Evolutionary conservation across 1,140 invertebrate species (phyloP).

Genomic region (Drosophila pseudoananassae): DNA sequence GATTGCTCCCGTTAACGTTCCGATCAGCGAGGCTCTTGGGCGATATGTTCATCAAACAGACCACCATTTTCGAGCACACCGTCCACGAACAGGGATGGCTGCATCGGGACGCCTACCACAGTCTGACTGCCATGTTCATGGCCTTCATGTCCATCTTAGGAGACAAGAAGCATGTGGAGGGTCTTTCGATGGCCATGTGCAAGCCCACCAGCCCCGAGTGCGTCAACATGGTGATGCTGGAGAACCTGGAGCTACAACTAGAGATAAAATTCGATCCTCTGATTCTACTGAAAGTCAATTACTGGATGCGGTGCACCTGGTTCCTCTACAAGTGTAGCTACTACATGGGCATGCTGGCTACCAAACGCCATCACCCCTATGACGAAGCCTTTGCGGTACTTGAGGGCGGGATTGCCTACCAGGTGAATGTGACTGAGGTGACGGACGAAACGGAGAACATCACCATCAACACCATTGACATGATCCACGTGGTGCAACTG

Average conservation of each 20-base stretch:
- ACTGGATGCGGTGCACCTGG: constrained; percentile 29
- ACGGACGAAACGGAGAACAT: background rate
- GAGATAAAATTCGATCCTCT: constrained; percentile 7
- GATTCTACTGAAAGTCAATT: constrained; percentile 10
- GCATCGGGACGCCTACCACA: constrained; percentile 17
- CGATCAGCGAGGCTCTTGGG: background rate
- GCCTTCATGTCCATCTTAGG: constrained; percentile 8
- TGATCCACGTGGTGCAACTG: background rate
- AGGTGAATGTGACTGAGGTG: constrained; percentile 21
- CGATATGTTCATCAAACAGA: constrained; percentile 2
- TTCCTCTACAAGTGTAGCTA: constrained; percentile 27
- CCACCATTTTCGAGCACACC: background rate
- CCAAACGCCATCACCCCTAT: background rate
- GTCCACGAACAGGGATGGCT: background rate
- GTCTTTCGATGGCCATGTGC: constrained; percentile 26
- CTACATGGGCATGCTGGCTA: constrained; percentile 28
- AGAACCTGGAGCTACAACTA: background rate
- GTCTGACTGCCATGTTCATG: constrained; percentile 18
- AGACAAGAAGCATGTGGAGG: background rate
- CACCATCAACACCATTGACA: constrained; percentile 11
- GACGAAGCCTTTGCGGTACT: background rate
- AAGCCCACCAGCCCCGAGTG: constrained; percentile 1
- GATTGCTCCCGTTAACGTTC: constrained; percentile 4
- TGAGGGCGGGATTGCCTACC: constrained; percentile 24
- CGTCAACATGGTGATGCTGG: background rate